phyloP scores from a whole-genome alignment of 2,797 vertebrate species.

The Lepilemur ruficaudatus region DNA sequence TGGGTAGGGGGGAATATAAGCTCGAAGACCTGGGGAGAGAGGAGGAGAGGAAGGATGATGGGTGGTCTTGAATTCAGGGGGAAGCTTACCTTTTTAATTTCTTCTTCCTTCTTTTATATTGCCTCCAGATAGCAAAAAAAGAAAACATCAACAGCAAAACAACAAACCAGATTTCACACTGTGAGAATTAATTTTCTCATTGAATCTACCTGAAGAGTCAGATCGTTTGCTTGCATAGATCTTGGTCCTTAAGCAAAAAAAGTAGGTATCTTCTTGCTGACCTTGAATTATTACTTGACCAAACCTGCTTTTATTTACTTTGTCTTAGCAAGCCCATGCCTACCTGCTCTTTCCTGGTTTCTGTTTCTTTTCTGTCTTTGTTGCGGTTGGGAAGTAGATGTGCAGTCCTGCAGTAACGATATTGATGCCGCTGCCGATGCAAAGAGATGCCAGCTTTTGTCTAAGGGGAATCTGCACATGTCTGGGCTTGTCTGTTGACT shows the following conservation, averaged over 20 bases:
- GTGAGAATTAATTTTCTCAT: constrained; percentile 9
- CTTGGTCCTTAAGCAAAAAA: not conserved
- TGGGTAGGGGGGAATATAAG: not conserved
- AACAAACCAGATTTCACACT: not conserved
- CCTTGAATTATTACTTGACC: not conserved
- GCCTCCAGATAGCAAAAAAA: not conserved
- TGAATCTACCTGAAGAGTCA: not conserved
- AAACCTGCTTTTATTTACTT: not conserved
- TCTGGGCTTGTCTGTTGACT: not conserved
- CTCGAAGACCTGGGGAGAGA: not conserved
- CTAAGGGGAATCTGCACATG: not conserved
- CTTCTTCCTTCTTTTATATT: not conserved
- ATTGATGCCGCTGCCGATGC: not conserved
- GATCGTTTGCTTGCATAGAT: not conserved
- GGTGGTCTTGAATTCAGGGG: not conserved
- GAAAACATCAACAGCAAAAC: not conserved
- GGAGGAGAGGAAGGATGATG: not conserved
- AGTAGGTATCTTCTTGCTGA: not conserved
- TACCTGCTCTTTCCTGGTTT: not conserved
- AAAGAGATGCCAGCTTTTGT: not conserved
- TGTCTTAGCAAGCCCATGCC: not conserved
- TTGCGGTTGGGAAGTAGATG: not conserved
- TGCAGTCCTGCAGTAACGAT: not conserved
- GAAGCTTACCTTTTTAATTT: not conserved
- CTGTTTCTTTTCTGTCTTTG: not conserved